Conservation (phyloP, 1,140 invertebrate genomes). For the Drosophila ercepeae region DNA sequence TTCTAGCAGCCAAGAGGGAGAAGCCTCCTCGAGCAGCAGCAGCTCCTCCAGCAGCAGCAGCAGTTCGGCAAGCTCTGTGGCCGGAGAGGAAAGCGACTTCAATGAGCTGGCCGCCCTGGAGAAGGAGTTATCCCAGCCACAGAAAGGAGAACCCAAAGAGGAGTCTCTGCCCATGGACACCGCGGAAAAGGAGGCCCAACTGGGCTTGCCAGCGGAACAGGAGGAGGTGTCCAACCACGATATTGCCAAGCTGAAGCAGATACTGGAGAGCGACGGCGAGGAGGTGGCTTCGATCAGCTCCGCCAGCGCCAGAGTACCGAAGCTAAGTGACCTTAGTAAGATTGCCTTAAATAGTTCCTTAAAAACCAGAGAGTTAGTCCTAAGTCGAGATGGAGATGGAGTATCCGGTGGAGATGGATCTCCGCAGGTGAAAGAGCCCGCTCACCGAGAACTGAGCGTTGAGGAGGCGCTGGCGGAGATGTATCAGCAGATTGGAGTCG, state of each 20-base stretch:
- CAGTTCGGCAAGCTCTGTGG: conserved; percentile 18
- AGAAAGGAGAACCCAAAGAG: conserved; percentile 6
- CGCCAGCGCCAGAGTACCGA: conserved; percentile 56
- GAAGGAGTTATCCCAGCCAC: conserved; percentile 66
- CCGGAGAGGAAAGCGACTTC: conserved; percentile 57
- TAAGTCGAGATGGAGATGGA: conserved; percentile 28
- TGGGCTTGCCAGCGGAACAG: neutral
- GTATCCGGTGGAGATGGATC: neutral
- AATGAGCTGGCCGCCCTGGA: conserved; percentile 71
- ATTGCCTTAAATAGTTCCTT: conserved; percentile 84
- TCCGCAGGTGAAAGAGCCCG: neutral
- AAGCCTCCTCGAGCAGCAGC: conserved; percentile 28
- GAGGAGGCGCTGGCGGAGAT: conserved; percentile 80
- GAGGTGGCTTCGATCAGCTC: conserved; percentile 20
- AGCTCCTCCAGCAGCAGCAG: conserved; percentile 18
- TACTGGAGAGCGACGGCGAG: conserved; percentile 66
- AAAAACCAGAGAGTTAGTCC: conserved; percentile 55
- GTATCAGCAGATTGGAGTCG: conserved; percentile 74
- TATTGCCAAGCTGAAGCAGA: conserved; percentile 74
- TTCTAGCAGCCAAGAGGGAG: conserved; percentile 32
- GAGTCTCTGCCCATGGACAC: neutral
- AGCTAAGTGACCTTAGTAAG: conserved; percentile 84
- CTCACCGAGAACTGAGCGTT: conserved; percentile 70
- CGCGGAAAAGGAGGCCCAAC: neutral
- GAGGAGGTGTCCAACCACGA: conserved; percentile 55